Evolutionary conservation across 2,888 invertebrate genomes (phyloP), one percentile per base, ranked within the genome.

Genomic region (Eremobia ochroleuca): DNA sequence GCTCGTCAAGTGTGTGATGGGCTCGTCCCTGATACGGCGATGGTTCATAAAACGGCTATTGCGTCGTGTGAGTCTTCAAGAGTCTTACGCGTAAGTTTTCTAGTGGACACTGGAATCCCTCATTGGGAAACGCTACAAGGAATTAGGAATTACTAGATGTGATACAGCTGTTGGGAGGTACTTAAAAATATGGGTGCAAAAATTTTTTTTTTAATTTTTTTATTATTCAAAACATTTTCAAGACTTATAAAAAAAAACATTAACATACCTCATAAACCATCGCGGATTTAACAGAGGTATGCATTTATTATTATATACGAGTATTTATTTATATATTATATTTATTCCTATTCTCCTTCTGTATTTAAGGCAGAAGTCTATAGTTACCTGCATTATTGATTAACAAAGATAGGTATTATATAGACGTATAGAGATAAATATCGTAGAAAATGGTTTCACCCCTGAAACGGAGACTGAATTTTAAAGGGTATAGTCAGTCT

Each of bases 11-110:
- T 75, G 43, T 65, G 70, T 67, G 82, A 71, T 70, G 79, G 71
- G 75, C 76, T 72, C 74, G 77, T 79, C 49, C 68, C 72, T 77
- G 81, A 86, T 76, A 81, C 78, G 76, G 49, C 69, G 79, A 82
- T 80, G 73, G 81, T 81, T 89, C 88, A 90, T 90, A 89, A 90
- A 90, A 85, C 85, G 86, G 58, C 85, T 76, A 86, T 88, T 84
- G 84, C 85, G 77, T 87, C 83, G 84, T 83, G 80, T 83, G 85
- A 85, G 88, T 74, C 68, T 78, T 82, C 76, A 62, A 88, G 83
- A 84, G 77, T 89, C 90, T 90, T 89, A 88, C 88, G 73, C 77
- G 79, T 76, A 85, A 89, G 82, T 90, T 89, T 82, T 89, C 87
- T 87, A 90, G 89, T 90, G 83, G 82, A 88, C 88, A 67, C 73